These are phyloP conservation scores for Catalaphyllia jardinei DNA, from an alignment of 64 coral and sea anemone genomes.

Conservation along the genomic window DNA sequence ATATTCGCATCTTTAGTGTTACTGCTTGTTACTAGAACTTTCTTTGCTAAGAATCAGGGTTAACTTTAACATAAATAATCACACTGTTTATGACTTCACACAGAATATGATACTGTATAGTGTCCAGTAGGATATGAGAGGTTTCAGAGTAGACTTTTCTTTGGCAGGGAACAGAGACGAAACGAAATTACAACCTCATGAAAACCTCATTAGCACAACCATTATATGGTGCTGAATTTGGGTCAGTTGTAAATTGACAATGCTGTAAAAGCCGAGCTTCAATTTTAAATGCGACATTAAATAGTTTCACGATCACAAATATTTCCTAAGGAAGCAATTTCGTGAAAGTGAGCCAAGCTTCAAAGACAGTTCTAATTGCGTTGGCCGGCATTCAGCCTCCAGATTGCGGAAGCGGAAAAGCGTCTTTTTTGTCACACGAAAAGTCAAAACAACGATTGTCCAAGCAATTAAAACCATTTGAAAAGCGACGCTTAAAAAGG, in stretches of 20 bases:
- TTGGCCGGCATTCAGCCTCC: slow-evolving; percentile 13
- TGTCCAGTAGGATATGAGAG: too few relatives aligned
- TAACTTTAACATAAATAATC: too few relatives aligned
- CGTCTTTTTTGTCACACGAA: slow-evolving; percentile 17
- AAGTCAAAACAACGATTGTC: slow-evolving; percentile 24
- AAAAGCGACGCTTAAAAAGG: neutral
- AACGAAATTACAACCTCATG: too few relatives aligned
- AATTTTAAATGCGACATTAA: neutral
- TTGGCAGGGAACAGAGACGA: too few relatives aligned
- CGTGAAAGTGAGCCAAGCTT: neutral
- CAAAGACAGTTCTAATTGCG: neutral
- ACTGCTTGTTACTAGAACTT: too few relatives aligned
- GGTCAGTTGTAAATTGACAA: too few relatives aligned
- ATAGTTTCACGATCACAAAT: neutral
- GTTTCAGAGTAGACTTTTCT: too few relatives aligned
- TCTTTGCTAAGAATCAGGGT: too few relatives aligned
- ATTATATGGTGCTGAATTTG: too few relatives aligned
- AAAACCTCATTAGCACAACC: neutral
- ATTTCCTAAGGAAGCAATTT: neutral
- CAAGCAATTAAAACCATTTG: neutral
- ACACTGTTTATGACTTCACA: too few relatives aligned
- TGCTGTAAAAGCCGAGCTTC: neutral
- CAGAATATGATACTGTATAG: too few relatives aligned
- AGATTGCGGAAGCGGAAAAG: slow-evolving; percentile 30
- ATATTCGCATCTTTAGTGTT: neutral